These are phyloP conservation scores for Copidosoma floridanum DNA, from an alignment of 1,140 invertebrate genomes.

Conservation along the genomic window DNA sequence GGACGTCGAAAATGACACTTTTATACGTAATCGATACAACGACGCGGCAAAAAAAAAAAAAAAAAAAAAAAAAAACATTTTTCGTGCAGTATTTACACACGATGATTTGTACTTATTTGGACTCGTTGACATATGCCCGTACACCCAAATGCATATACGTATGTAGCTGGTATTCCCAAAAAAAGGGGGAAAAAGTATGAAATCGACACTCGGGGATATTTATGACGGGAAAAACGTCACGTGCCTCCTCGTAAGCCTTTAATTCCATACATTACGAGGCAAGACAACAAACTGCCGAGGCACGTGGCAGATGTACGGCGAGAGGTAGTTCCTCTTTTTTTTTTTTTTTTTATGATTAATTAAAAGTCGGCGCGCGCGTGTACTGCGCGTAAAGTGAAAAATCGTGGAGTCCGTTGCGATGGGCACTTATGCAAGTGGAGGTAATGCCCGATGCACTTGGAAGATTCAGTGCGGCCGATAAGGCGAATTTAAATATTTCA, in stretches of 20 bases:
- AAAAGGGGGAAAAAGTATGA: too few species aligned
- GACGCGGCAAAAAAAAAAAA: background rate
- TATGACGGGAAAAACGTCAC: too few species aligned
- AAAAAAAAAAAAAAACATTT: too few species aligned
- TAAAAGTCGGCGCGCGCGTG: background rate
- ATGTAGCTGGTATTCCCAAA: too few species aligned
- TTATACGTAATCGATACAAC: background rate
- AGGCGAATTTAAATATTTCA: constrained; percentile 12
- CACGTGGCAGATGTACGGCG: too few species aligned
- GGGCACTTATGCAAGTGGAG: background rate
- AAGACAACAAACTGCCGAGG: background rate
- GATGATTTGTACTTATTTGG: background rate
- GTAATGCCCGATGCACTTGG: constrained; percentile 3
- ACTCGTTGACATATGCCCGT: background rate
- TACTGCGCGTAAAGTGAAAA: too few species aligned
- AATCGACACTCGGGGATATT: too few species aligned
- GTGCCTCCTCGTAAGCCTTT: too few species aligned
- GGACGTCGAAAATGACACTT: constrained; percentile 4
- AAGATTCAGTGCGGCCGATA: background rate
- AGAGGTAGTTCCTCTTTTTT: background rate
- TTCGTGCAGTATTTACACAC: background rate
- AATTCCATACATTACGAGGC: background rate
- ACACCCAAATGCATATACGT: too few species aligned
- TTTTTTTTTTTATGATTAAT: constrained; percentile 1
- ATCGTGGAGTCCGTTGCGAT: background rate